Conservation (phyloP, 2,113 vertebrate genomes). For the Axis porcinus region DNA sequence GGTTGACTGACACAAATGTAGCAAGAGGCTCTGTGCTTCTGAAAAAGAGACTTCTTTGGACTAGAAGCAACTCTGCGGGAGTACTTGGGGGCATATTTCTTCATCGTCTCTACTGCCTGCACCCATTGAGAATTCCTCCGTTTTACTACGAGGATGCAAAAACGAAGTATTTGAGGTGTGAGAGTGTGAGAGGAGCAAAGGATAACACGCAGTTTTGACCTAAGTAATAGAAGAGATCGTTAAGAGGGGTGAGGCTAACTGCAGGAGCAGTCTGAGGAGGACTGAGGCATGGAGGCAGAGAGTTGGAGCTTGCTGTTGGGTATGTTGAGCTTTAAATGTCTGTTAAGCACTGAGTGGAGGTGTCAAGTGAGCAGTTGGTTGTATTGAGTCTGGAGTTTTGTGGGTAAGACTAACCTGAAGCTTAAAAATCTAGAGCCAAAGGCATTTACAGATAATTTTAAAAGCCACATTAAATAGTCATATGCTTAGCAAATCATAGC, state of each 20-base stretch:
- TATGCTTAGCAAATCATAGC: background rate
- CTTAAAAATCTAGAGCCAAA: background rate
- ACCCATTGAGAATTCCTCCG: background rate
- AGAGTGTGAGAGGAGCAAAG: background rate
- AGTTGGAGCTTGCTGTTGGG: background rate
- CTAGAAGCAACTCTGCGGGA: background rate
- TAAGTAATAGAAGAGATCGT: background rate
- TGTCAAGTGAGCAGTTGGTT: background rate
- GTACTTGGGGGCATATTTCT: background rate
- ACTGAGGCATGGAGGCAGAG: background rate
- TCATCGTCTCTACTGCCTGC: background rate
- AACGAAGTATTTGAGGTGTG: background rate
- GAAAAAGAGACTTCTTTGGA: background rate
- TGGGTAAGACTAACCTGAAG: background rate
- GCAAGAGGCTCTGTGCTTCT: background rate
- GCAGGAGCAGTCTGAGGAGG: background rate
- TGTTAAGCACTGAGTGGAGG: background rate
- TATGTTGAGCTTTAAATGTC: background rate
- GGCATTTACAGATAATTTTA: background rate
- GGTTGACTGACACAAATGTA: slow-evolving; percentile 3
- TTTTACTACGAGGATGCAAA: background rate
- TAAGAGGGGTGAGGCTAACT: background rate
- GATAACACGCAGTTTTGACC: background rate
- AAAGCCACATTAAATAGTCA: background rate
- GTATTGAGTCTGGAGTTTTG: background rate